Evolutionary conservation across 2,113 vertebrate species (phyloP).

Genomic region (Symphodus melops): DNA sequence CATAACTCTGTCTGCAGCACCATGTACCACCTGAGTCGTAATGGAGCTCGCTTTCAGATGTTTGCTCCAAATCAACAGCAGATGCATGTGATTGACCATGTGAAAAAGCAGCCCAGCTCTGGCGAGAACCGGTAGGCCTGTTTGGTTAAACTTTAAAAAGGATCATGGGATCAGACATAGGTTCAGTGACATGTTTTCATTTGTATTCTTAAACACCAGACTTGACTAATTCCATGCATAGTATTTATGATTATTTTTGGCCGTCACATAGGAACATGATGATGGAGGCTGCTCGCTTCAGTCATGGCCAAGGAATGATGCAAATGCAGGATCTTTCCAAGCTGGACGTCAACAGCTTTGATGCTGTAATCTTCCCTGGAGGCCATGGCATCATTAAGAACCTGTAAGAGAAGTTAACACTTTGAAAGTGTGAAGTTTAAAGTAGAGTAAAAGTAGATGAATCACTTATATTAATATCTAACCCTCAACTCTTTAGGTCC

Average conservation of each 20-base stretch:
- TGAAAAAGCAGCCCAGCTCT: constrained; percentile 73
- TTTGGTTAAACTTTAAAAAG: background rate
- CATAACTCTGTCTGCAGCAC: constrained; percentile 68
- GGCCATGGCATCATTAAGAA: constrained; percentile 82
- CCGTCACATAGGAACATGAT: constrained; percentile 76
- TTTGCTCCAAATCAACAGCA: constrained; percentile 84
- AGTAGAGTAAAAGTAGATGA: background rate
- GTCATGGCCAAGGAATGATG: constrained; percentile 75
- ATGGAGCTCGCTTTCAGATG: constrained; percentile 83
- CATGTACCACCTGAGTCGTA: constrained; percentile 83
- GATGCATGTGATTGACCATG: constrained; percentile 82
- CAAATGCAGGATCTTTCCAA: constrained; percentile 81
- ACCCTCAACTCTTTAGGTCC: constrained; percentile 63
- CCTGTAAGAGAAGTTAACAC: constrained; percentile 68
- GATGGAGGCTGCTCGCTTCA: constrained; percentile 80
- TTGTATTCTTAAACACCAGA: background rate
- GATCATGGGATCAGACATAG: background rate
- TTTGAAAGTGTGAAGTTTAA: background rate
- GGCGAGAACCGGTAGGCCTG: constrained; percentile 78
- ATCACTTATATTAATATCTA: background rate
- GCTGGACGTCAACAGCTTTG: constrained; percentile 79
- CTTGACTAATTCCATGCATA: constrained; percentile 35
- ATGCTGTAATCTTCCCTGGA: constrained; percentile 82
- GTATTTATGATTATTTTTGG: constrained; percentile 53
- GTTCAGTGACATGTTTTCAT: background rate